phyloP scores from a whole-genome alignment of 2,113 vertebrate genomes.

The Oreochromis tanganicae region DNA sequence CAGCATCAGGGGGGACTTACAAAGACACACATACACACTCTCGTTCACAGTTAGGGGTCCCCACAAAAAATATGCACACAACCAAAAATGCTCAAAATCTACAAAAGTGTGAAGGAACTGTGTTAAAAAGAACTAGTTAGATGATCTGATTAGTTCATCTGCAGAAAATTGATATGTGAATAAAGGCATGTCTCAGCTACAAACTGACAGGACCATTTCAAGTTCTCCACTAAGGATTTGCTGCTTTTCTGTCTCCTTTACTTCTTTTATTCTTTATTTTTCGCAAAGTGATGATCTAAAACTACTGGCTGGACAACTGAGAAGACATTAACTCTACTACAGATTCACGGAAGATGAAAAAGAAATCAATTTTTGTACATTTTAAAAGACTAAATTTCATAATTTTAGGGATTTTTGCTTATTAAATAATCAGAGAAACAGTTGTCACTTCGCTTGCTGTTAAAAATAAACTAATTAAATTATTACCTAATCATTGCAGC shows the following conservation, averaged over 20 bases:
- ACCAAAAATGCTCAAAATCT: not conserved
- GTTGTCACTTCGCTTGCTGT: not conserved
- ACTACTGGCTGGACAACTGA: not conserved
- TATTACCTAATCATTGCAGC: not conserved
- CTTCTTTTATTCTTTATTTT: not conserved
- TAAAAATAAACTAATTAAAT: not conserved
- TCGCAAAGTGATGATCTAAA: not conserved
- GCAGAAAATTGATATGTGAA: not conserved
- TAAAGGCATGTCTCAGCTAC: not conserved
- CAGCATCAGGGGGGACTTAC: slow-evolving; percentile 5
- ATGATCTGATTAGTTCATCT: not conserved
- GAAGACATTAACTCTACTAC: not conserved
- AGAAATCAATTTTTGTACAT: rapidly evolving
- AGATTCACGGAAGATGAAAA: not conserved
- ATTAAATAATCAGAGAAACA: not conserved
- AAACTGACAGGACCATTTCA: not conserved
- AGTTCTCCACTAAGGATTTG: not conserved
- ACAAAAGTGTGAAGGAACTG: not conserved
- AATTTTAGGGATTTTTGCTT: not conserved
- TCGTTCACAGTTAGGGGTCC: not conserved
- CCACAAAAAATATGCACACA: not conserved
- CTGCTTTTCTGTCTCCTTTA: not conserved
- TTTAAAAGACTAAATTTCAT: not conserved
- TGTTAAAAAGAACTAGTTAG: not conserved
- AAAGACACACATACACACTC: not conserved